Base-by-base conservation (phyloP, 2,797 vertebrate genomes). In the Cossypha dichroa region DNA sequence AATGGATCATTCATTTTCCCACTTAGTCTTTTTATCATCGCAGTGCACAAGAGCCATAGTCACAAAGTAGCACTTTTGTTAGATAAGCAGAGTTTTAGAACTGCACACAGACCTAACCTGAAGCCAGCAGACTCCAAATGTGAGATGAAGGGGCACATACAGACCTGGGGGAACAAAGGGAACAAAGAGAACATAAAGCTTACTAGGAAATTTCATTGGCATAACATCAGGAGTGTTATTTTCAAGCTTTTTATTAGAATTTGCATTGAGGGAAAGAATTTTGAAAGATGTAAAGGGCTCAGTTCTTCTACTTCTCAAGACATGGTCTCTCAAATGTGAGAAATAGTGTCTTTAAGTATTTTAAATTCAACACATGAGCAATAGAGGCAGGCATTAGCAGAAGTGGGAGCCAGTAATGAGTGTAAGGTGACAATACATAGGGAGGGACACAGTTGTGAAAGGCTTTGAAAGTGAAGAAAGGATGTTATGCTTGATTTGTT, bases 91-190 rank as follows among this genome's bases (percentile, higher is more conserved):
- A 52, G 4, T 29, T 13, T 59, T 66, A 62, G 56, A 75, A 25
- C 7, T 46, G 22, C 23, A 31, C 38, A 38, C 0, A 9, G 26
- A 67, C 13, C 12, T 52, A 48, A 58, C 5, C 16, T 12, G 10
- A 64, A 64, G 23, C 41, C 15, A 38, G 6, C 10, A 18, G 25
- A 13, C 22, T 15, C 16, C 38, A 70, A 60, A 56, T 13, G 12
- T 19, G 36, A 62, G 6, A 5, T 64, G 29, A 75, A 74, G 14
- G 13, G 15, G 9, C 3, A 21, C 0, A 0, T 6, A 5, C 10
- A 86, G 33, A 38, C 4, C 3, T 25, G 1, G 5, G 10, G 9
- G 9, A 11, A 67, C 38, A 78, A 78, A 86, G 10, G 9, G 6
- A 11, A 67, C 34, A 78, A 75, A 84, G 11, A 54, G 5, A 84